A percentile compares a stretch with the other conserved stretches of the same genome.
Conservation (phyloP, 2,888 invertebrate genomes). For the Pantelozetes paolii region DNA sequence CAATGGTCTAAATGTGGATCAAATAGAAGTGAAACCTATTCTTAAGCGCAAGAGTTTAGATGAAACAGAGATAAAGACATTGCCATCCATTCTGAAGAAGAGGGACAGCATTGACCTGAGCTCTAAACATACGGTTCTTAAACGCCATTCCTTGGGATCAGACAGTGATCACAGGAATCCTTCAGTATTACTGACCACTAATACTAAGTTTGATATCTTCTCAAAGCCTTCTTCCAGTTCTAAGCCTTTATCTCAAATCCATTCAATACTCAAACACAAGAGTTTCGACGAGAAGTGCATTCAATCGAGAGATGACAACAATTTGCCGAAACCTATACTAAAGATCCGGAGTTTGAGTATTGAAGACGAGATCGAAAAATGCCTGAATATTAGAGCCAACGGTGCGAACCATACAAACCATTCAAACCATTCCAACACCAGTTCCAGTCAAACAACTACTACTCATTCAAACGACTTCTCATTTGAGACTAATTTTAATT, state of each 20-base stretch:
- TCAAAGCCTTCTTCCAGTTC: slow-evolving; percentile 30
- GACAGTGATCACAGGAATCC: slow-evolving; percentile 22
- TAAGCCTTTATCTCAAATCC: slow-evolving; percentile 6
- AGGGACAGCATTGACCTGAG: slow-evolving; percentile 31
- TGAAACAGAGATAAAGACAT: slow-evolving; percentile 10
- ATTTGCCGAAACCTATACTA: slow-evolving; percentile 37
- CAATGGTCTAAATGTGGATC: neutral
- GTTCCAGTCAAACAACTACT: neutral
- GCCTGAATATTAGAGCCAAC: neutral
- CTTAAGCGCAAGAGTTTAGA: slow-evolving; percentile 39
- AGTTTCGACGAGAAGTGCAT: slow-evolving; percentile 23
- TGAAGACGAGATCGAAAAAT: slow-evolving; percentile 28
- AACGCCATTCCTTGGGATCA: slow-evolving; percentile 27
- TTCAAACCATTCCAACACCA: neutral
- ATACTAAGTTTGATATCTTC: slow-evolving; percentile 6
- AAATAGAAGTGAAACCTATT: slow-evolving; percentile 37
- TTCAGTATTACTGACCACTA: neutral
- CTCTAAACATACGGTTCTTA: slow-evolving; percentile 7
- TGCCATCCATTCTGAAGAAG: slow-evolving; percentile 41
- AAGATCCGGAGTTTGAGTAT: slow-evolving; percentile 37
- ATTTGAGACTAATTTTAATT: neutral
- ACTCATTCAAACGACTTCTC: neutral
- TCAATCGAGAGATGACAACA: slow-evolving; percentile 12
- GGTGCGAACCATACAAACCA: slow-evolving; percentile 7
- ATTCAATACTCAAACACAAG: slow-evolving; percentile 24